These are phyloP conservation scores for Dicaeum eximium DNA, from an alignment of 2,113 vertebrate genomes.

Conservation along the genomic window DNA sequence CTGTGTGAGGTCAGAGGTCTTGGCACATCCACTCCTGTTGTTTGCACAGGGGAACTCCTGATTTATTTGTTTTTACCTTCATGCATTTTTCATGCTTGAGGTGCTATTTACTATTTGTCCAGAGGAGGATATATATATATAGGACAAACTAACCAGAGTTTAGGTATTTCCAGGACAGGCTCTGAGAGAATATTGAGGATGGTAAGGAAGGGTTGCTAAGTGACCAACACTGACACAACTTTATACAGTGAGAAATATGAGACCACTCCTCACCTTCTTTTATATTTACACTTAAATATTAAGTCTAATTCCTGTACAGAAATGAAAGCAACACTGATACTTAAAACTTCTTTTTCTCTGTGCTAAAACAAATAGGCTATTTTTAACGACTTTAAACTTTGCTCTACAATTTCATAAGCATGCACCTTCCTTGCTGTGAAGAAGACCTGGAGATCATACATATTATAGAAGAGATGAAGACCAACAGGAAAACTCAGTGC, in stretches of 20 bases:
- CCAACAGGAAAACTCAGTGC: not conserved
- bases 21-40: not conserved
- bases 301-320: not conserved
- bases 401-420: not conserved
- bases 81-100: not conserved
- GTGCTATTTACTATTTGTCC: not conserved
- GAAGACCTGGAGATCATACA: not conserved
- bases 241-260: not conserved
- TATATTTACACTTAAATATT: not conserved
- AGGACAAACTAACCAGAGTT: not conserved
- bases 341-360: not conserved
- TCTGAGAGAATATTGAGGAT: not conserved
- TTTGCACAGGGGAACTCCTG: not conserved
- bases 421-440: not conserved
- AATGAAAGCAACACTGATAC: not conserved
- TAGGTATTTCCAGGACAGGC: not conserved
- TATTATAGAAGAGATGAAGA: not conserved
- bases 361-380: not conserved
- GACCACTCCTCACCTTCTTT: not conserved
- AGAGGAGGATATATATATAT: not conserved
- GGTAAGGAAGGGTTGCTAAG: not conserved
- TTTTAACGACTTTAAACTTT: not conserved
- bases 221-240: not conserved
- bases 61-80: not conserved
- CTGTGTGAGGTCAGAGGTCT: not conserved